phyloP scores from a whole-genome alignment of 2,797 vertebrate species.

The Dromococcyx pavoninus region DNA sequence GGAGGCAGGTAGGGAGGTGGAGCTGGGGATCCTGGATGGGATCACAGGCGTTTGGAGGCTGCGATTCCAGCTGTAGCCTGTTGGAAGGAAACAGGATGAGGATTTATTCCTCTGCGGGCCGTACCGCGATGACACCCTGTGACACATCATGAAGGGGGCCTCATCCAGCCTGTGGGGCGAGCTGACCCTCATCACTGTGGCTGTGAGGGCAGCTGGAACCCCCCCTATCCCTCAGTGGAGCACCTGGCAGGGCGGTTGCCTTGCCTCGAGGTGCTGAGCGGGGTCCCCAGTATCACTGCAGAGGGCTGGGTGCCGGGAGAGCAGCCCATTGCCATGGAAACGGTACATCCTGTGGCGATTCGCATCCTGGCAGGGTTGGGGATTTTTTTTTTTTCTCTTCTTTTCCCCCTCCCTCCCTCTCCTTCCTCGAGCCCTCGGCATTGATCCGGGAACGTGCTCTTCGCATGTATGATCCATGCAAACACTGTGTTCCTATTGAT shows the following conservation, averaged over 20 bases:
- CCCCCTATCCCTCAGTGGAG: not conserved
- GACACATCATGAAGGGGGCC: rapidly evolving
- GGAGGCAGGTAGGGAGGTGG: not conserved
- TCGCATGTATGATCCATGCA: conserved; percentile 76
- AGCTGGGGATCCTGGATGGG: rapidly evolving
- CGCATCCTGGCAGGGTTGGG: not conserved
- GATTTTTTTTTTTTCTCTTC: not conserved
- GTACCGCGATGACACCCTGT: rapidly evolving
- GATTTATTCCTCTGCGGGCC: rapidly evolving
- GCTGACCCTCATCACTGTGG: rapidly evolving
- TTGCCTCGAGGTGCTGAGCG: not conserved
- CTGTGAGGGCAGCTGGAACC: not conserved
- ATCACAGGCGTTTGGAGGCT: rapidly evolving
- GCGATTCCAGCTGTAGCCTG: rapidly evolving
- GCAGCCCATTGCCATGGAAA: conserved; percentile 61
- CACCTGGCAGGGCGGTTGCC: rapidly evolving
- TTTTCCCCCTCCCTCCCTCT: not conserved
- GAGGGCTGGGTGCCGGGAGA: not conserved
- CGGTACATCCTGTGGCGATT: conserved; percentile 37
- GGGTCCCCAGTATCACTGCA: not conserved
- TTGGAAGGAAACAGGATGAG: not conserved
- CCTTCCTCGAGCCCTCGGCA: conserved; percentile 60
- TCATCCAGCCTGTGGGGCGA: not conserved
- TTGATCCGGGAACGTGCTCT: conserved; percentile 75
- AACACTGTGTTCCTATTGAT: conserved; percentile 76